Base-by-base conservation (phyloP, 2,888 invertebrate species). In the Malthinus flaveolus region DNA sequence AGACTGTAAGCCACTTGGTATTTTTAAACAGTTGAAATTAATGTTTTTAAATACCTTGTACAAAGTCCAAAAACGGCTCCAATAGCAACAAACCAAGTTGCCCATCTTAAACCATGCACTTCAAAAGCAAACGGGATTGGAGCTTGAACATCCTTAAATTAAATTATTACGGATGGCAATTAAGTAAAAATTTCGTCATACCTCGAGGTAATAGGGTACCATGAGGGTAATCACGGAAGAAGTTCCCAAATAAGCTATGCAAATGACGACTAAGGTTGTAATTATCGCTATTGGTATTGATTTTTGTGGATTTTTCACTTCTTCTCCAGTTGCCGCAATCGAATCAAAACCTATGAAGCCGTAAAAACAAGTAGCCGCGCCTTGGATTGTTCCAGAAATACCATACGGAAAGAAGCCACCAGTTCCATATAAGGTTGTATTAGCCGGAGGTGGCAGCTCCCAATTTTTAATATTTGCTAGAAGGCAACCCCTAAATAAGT, bases 41-140 rank as follows among this genome's bases (percentile, higher is more conserved):
- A 23, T 23, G 5, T 23, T 23, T 23, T 23, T 23, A 23, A 23
- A 23, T 66, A 90, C 90, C 90, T 90, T 12, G 95, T 89, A 69
- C 89, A 90, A 12, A 95, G 82, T 5, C 93, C 95, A 73, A 91
- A 91, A 62, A 94, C 84, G 7, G 93, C 94, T 0, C 95, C 95
- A 35, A 92, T 83, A 31, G 90, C 86, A 49, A 95, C 93, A 49
- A 94, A 84, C 80, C 91, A 93, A 75, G 89, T 88, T 15, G 93
- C 91, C 77, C 87, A 85, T 46, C 82, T 75, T 91, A 91, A 91
- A 11, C 89, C 89, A 48, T 90, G 83, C 11, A 79, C 75, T 60
- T 85, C 85, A 78, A 92, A 95, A 48, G 91, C 88, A 73, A 85
- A 84, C 0, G 94, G 91, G 61, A 95, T 84, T 1, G 94, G 92